phyloP scores from a whole-genome alignment of 2,113 vertebrate species.

The Brachyhypopomus gauderio region DNA sequence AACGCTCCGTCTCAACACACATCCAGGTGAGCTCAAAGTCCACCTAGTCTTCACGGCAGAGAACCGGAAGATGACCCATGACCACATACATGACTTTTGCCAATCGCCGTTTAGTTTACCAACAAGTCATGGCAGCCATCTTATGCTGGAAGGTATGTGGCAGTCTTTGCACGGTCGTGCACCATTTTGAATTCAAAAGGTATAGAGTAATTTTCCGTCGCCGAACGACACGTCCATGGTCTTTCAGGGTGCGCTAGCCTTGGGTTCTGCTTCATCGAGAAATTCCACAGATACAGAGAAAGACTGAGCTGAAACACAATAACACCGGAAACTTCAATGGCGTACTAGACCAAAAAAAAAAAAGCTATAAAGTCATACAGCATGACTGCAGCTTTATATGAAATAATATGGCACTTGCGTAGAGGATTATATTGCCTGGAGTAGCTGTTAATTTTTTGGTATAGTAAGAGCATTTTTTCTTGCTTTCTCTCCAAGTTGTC shows the following conservation, averaged over 20 bases:
- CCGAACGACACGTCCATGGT: neutral
- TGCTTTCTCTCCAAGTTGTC: neutral
- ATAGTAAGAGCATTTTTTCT: neutral
- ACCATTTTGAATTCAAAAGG: neutral
- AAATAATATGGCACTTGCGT: neutral
- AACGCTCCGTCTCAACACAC: neutral
- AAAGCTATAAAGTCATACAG: no score
- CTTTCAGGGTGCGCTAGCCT: constrained; percentile 21
- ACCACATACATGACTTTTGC: constrained; percentile 5
- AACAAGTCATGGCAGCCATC: neutral
- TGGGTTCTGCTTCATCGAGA: constrained; percentile 14
- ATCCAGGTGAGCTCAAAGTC: neutral
- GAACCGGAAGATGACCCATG: constrained; percentile 6
- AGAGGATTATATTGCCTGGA: neutral
- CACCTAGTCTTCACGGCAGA: neutral
- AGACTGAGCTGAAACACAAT: neutral
- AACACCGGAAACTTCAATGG: neutral
- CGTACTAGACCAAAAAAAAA: neutral
- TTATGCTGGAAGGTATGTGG: neutral
- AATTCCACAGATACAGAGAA: neutral
- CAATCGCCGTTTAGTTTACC: neutral
- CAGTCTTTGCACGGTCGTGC: neutral
- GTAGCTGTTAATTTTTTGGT: neutral
- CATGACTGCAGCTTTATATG: neutral
- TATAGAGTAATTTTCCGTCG: neutral